These are phyloP conservation scores for Tympanoctomys barrerae DNA, from an alignment of 2,797 vertebrate species.

Conservation along the genomic window DNA sequence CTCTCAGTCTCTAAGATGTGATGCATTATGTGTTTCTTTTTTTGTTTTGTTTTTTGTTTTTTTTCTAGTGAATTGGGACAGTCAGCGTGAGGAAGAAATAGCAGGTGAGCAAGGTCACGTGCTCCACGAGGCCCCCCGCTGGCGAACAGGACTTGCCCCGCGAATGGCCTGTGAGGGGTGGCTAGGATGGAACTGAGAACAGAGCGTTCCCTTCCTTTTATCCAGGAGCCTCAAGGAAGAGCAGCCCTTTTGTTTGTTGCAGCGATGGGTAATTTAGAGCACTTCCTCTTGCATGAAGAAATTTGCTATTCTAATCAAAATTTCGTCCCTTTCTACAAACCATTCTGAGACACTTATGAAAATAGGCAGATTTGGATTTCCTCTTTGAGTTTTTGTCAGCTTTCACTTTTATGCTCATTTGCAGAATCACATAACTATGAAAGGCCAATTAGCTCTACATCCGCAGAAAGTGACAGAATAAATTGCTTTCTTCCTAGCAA, in stretches of 20 bases:
- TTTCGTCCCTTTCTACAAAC: conserved; percentile 80
- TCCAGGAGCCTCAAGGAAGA: conserved; percentile 70
- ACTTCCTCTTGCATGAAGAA: conserved; percentile 80
- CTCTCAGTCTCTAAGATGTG: conserved; percentile 42
- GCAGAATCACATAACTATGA: conserved; percentile 91
- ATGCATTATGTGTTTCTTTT: conserved; percentile 67
- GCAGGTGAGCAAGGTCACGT: neutral
- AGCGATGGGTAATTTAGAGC: conserved; percentile 78
- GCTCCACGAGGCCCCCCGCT: neutral
- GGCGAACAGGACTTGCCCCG: neutral
- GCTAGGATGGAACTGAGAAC: neutral
- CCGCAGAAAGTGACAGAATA: conserved; percentile 84
- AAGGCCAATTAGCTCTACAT: conserved; percentile 90
- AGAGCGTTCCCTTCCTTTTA: conserved; percentile 36
- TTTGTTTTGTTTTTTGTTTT: too few species aligned
- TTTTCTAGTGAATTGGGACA: conserved; percentile 40
- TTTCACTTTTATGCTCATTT: conserved; percentile 91
- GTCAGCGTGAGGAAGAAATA: conserved; percentile 20
- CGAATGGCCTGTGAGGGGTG: neutral
- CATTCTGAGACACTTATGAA: conserved; percentile 84
- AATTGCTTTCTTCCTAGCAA: conserved; percentile 84
- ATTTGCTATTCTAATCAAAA: conserved; percentile 84
- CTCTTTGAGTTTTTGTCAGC: conserved; percentile 85
- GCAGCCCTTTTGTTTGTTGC: conserved; percentile 79
- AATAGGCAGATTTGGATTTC: conserved; percentile 83